Evolutionary conservation across 2,888 invertebrate species (phyloP).

Genomic region (Amiota minor): DNA sequence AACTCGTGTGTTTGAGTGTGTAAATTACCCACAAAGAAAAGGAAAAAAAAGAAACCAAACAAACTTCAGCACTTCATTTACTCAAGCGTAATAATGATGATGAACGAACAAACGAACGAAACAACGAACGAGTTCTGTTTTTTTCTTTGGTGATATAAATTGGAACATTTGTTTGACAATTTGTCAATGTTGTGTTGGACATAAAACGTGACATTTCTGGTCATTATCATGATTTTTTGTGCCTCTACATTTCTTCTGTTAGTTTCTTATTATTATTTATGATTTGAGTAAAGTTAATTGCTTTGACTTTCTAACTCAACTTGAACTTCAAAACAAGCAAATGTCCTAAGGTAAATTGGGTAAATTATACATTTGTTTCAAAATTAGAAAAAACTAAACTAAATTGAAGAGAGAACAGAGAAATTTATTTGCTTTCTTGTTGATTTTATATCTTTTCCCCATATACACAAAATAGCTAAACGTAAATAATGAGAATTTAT

Average conservation of each 20-base stretch:
- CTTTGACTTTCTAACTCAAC: background rate
- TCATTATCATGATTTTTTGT: conserved; percentile 40
- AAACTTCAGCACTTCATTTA: conserved; percentile 11
- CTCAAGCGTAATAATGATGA: background rate
- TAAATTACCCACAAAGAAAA: background rate
- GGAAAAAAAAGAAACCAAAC: too few species aligned
- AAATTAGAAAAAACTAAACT: background rate
- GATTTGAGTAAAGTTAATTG: background rate
- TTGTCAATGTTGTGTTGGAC: too few species aligned
- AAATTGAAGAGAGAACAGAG: too few species aligned
- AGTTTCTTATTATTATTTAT: background rate
- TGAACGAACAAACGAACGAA: background rate
- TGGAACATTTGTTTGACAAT: too few species aligned
- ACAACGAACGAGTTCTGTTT: conserved; percentile 5
- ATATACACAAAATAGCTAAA: conserved; percentile 11
- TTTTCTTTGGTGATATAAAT: too few species aligned
- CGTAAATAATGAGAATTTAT: conserved; percentile 21
- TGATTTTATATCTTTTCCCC: too few species aligned
- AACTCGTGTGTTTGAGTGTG: too few species aligned
- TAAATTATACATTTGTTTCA: background rate
- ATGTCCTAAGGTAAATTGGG: too few species aligned
- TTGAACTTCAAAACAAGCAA: conserved; percentile 9
- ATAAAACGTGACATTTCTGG: too few species aligned
- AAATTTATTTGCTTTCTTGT: background rate
- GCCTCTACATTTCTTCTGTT: background rate